A percentile compares a stretch with the other conserved stretches of the same genome.
Evolutionary conservation across 2,888 invertebrate species (phyloP).

Genomic region (Lasioglossum oenotherae): DNA sequence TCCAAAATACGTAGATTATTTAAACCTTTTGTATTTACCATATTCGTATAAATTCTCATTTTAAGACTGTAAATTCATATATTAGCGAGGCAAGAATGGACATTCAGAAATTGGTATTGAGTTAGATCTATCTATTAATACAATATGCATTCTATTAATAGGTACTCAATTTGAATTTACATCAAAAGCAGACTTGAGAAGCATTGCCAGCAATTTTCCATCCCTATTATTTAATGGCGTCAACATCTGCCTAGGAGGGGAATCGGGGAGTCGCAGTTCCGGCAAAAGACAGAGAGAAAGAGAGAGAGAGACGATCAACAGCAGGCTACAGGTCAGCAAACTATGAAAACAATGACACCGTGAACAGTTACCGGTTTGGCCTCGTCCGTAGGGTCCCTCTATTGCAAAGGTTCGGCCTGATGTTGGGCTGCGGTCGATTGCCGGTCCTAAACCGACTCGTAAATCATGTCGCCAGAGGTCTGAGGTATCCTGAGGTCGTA

Average conservation of each 20-base stretch:
- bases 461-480: constrained; percentile 43
- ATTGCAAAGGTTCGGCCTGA: not conserved
- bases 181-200: not conserved
- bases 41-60: too few relatives aligned
- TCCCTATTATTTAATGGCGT: not conserved
- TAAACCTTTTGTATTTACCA: too few relatives aligned
- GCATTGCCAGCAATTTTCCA: not conserved
- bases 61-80: too few relatives aligned
- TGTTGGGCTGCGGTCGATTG: constrained; percentile 13
- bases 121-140: too few relatives aligned
- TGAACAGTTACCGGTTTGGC: not conserved
- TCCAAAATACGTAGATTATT: too few relatives aligned
- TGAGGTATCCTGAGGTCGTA: constrained; percentile 56
- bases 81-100: too few relatives aligned
- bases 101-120: too few relatives aligned
- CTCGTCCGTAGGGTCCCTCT: not conserved
- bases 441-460: constrained; percentile 29
- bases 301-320: not conserved
- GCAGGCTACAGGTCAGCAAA: constrained; percentile 3
- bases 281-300: not conserved
- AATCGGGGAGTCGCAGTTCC: not conserved
- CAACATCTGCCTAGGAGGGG: not conserved
- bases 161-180: not conserved
- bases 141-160: not conserved
- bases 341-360: constrained; percentile 3